Conservation (phyloP, 2,888 invertebrate genomes). For the Epirrita christyi region DNA sequence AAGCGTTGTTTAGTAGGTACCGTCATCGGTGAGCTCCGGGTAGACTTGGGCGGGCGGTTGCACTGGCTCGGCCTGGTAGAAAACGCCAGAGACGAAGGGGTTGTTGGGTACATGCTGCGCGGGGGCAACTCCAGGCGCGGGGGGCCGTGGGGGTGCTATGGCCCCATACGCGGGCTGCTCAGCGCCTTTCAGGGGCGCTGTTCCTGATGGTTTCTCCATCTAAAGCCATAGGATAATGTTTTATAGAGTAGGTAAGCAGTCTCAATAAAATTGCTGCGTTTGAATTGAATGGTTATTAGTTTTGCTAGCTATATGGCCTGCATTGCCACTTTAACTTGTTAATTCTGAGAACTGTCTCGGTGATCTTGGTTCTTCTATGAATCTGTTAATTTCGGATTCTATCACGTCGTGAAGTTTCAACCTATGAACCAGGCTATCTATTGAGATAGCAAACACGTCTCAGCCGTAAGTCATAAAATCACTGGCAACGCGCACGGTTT, state of each 20-base stretch:
- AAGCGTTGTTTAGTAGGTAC: slow-evolving; percentile 59
- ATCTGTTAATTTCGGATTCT: no score
- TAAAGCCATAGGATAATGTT: slow-evolving; percentile 37
- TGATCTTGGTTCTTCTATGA: no score
- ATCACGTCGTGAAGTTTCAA: no score
- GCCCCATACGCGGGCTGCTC: slow-evolving; percentile 72
- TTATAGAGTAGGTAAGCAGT: not conserved
- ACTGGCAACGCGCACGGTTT: no score
- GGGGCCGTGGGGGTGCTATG: slow-evolving; percentile 66
- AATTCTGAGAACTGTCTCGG: no score
- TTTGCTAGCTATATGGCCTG: no score
- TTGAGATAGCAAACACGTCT: no score
- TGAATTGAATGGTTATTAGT: no score
- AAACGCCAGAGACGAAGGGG: slow-evolving; percentile 85
- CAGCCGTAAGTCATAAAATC: no score
- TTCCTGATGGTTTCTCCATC: slow-evolving; percentile 71
- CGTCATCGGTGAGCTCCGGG: slow-evolving; percentile 69
- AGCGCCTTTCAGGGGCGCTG: slow-evolving; percentile 66
- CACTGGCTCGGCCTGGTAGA: slow-evolving; percentile 86
- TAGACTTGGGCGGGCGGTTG: slow-evolving; percentile 87
- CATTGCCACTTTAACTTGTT: no score
- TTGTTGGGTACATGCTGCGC: slow-evolving; percentile 84
- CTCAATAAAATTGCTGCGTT: no score
- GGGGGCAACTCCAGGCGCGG: slow-evolving; percentile 82
- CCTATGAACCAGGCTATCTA: no score